These are phyloP conservation scores for Julus scanicus DNA, from an alignment of 2,888 invertebrate species.

Conservation along the genomic window DNA sequence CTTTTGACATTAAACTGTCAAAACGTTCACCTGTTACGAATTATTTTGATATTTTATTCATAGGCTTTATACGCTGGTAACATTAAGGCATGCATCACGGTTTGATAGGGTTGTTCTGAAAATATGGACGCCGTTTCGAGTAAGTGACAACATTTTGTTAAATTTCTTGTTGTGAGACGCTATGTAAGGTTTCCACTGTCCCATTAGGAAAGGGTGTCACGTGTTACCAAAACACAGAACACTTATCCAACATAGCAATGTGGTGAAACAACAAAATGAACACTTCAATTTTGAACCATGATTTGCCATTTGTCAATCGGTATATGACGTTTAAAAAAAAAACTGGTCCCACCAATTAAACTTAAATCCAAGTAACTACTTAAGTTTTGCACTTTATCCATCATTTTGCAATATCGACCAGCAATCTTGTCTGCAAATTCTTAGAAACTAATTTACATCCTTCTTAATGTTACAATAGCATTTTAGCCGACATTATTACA, in stretches of 20 bases:
- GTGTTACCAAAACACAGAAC: no score
- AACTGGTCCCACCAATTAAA: background rate
- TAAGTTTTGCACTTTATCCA: background rate
- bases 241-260: no score
- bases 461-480: background rate
- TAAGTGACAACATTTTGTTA: background rate
- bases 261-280: no score
- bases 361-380: background rate
- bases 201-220: no score
- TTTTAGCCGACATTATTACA: background rate
- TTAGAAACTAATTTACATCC: no score
- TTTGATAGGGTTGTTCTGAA: constrained; percentile 15
- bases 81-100: constrained; percentile 39
- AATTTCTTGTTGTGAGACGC: no score
- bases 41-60: constrained; percentile 42
- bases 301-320: background rate
- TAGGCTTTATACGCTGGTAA: constrained; percentile 39
- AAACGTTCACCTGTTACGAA: background rate
- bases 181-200: no score
- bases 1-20: constrained; percentile 39
- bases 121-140: background rate
- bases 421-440: no score
- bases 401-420: no score
- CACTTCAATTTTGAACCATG: background rate
- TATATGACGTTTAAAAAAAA: background rate